Evolutionary conservation across 1,140 invertebrate genomes (phyloP).

Genomic region (Bicyclus anynana): DNA sequence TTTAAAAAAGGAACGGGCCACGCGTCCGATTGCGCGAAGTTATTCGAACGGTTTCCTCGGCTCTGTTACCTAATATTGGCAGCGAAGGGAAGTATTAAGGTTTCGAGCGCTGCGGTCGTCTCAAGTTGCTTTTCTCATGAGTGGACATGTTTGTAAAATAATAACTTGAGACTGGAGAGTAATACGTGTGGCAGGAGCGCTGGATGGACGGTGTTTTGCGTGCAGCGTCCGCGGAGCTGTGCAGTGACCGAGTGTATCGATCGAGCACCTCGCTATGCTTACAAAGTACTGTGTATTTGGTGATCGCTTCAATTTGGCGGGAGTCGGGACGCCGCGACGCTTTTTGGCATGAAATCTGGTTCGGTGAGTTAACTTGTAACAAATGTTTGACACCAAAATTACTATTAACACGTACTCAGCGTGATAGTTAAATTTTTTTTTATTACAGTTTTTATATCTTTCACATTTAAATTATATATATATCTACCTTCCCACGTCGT

Average conservation of each 20-base stretch:
- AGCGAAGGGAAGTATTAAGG: slow-evolving; percentile 76
- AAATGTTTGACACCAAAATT: too few species aligned
- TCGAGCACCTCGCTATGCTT: slow-evolving; percentile 52
- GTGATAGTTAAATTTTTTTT: background rate
- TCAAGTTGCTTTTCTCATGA: slow-evolving; percentile 76
- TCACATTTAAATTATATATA: too few species aligned
- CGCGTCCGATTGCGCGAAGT: slow-evolving; percentile 51
- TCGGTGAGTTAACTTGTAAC: slow-evolving; percentile 43
- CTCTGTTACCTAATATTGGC: slow-evolving; percentile 74
- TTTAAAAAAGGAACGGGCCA: slow-evolving; percentile 23
- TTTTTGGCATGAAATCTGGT: slow-evolving; percentile 35
- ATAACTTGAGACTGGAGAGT: slow-evolving; percentile 74
- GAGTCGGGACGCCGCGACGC: slow-evolving; percentile 45
- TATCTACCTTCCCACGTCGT: too few species aligned
- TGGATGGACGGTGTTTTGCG: slow-evolving; percentile 46
- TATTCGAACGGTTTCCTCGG: slow-evolving; percentile 54
- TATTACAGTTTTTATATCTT: too few species aligned
- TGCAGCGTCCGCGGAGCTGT: slow-evolving; percentile 48
- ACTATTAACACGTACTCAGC: too few species aligned
- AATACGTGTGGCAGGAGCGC: slow-evolving; percentile 63
- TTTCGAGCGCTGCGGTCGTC: slow-evolving; percentile 74
- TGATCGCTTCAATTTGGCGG: slow-evolving; percentile 63
- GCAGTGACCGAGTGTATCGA: slow-evolving; percentile 62
- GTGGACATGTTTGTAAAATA: slow-evolving; percentile 73
- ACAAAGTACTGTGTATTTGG: slow-evolving; percentile 57